These are phyloP conservation scores for Ceyx margarethae DNA, from an alignment of 2,113 vertebrate species.

Conservation along the genomic window DNA sequence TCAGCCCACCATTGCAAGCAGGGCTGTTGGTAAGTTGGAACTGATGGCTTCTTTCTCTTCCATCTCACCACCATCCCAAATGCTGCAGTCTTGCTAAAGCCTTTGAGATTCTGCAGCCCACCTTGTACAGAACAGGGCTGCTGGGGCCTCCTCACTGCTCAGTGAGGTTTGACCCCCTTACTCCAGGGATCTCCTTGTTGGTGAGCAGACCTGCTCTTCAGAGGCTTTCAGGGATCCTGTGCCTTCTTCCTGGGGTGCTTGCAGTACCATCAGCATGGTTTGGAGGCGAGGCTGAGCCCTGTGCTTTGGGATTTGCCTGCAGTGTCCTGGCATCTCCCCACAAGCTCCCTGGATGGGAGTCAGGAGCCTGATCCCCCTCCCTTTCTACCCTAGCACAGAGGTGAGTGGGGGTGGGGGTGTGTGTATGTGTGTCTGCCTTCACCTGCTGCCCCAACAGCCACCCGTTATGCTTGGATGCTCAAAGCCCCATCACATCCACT, in stretches of 20 bases:
- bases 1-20: background rate
- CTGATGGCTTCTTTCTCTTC: background rate
- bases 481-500: background rate
- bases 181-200: no score
- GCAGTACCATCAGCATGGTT: fast-evolving
- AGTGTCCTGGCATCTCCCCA: background rate
- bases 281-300: background rate
- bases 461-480: fast-evolving
- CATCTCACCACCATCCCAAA: background rate
- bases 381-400: background rate
- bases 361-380: background rate
- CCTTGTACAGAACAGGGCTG: background rate
- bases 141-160: no score
- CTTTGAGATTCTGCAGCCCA: background rate
- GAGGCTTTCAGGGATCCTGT: background rate
- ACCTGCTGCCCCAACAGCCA: background rate
- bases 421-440: background rate
- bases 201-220: fast-evolving
- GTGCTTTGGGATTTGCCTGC: background rate
- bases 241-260: background rate
- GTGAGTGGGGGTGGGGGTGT: no score
- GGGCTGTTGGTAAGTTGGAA: background rate
- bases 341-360: background rate
- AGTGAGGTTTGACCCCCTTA: fast-evolving
- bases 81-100: background rate